Evolutionary conservation across 2,888 invertebrate genomes (phyloP).

Genomic region (Oscheius sp.): DNA sequence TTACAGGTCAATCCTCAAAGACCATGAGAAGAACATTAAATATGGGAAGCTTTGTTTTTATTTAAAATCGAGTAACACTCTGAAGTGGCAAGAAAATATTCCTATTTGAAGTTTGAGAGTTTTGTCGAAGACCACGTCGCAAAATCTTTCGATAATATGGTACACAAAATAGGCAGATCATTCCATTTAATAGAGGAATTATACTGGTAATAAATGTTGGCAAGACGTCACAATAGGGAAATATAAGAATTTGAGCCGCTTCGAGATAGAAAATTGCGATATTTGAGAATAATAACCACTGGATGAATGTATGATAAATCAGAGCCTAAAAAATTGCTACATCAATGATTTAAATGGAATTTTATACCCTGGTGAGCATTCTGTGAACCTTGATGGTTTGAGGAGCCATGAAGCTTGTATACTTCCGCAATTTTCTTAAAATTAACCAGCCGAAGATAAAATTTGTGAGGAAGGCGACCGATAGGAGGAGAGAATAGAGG

Average conservation of each 20-base stretch:
- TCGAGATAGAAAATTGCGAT: neutral
- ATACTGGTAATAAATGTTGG: neutral
- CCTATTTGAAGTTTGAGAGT: too few species aligned
- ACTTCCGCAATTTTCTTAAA: neutral
- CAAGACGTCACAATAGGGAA: slow-evolving; percentile 15
- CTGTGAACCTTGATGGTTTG: slow-evolving; percentile 1
- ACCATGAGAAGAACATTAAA: too few species aligned
- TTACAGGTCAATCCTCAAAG: too few species aligned
- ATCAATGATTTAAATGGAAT: neutral
- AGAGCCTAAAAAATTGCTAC: slow-evolving; percentile 2
- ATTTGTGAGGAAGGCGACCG: neutral
- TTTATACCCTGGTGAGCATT: slow-evolving; percentile 6
- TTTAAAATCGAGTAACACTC: too few species aligned
- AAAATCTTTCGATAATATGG: slow-evolving; percentile 12
- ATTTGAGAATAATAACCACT: neutral
- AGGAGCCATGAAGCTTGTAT: neutral
- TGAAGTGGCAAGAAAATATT: too few species aligned
- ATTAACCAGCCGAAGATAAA: slow-evolving; percentile 18
- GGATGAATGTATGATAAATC: slow-evolving; percentile 1
- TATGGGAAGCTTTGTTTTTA: too few species aligned
- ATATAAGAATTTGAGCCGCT: neutral
- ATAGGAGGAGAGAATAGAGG: neutral
- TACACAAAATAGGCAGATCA: slow-evolving; percentile 2
- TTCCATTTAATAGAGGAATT: slow-evolving; percentile 12
- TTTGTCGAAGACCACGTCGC: too few species aligned